Evolutionary conservation across 2,888 invertebrate species (phyloP).

Genomic region (Conomelus anceps): DNA sequence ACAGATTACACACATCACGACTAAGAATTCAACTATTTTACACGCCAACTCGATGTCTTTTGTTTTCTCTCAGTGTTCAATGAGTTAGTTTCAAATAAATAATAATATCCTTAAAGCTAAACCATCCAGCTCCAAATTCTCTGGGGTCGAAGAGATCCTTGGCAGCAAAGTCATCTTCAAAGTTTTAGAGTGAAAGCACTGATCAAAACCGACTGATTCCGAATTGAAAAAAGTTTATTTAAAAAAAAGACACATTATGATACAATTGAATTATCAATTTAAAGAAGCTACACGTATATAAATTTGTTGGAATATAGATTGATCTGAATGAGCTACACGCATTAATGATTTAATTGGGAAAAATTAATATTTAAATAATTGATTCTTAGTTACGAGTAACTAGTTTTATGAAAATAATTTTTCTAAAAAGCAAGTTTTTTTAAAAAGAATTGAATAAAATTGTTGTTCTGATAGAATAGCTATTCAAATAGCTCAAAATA

Average conservation of each 20-base stretch:
- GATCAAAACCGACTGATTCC: background rate
- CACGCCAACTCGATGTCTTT: background rate
- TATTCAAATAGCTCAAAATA: no score
- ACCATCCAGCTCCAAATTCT: background rate
- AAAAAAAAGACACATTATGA: background rate
- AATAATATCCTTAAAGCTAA: background rate
- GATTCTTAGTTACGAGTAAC: no score
- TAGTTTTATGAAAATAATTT: no score
- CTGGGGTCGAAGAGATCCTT: background rate
- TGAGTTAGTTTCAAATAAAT: background rate
- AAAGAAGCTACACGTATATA: no score
- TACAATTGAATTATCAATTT: no score
- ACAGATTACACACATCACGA: slow-evolving; percentile 1
- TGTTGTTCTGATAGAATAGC: no score
- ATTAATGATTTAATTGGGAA: no score
- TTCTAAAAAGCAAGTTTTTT: no score
- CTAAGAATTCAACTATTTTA: background rate
- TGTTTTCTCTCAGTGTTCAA: background rate
- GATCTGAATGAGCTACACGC: no score
- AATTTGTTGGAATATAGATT: no score
- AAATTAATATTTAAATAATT: no score
- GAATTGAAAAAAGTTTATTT: background rate
- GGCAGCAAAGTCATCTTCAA: background rate
- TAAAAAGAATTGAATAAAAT: no score
- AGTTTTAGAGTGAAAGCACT: background rate